These are phyloP conservation scores for Chirona hameri DNA, from an alignment of 2,888 invertebrate species.

Conservation along the genomic window DNA sequence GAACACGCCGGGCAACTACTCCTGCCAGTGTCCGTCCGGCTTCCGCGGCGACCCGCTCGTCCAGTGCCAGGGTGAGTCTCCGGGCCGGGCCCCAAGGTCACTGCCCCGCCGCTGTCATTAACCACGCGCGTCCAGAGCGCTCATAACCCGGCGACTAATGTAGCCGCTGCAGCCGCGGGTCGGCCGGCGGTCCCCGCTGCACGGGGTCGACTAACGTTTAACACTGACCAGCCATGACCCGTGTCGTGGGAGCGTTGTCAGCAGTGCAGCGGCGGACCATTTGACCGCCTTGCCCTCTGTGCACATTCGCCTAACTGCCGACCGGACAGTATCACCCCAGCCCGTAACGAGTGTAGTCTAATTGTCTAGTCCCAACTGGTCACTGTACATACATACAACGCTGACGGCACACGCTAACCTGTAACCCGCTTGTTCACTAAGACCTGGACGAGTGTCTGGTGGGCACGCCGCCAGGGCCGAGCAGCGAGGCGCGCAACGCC, in stretches of 20 bases:
- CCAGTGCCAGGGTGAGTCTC: slow-evolving; percentile 31
- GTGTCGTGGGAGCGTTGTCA: not conserved
- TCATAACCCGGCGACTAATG: not conserved
- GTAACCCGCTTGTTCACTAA: slow-evolving; percentile 45
- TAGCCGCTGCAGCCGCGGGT: not conserved
- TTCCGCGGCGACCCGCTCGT: slow-evolving; percentile 59
- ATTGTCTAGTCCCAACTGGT: not conserved
- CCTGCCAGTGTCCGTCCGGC: slow-evolving; percentile 78
- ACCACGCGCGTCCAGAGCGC: not conserved
- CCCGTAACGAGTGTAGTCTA: not conserved
- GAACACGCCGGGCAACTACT: slow-evolving; percentile 78
- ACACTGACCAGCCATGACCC: not conserved
- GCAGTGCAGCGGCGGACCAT: not conserved
- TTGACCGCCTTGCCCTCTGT: not conserved
- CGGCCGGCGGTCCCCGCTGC: not conserved
- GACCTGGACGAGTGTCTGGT: slow-evolving; percentile 52
- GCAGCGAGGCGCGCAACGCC: slow-evolving; percentile 68
- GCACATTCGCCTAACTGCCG: not conserved
- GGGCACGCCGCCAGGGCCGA: slow-evolving; percentile 76
- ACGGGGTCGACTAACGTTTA: not conserved
- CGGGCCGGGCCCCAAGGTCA: not conserved
- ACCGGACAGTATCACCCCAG: not conserved
- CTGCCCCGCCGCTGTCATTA: not conserved
- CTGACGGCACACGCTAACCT: not conserved
- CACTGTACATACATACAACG: not conserved